phyloP scores from a whole-genome alignment of 2,113 vertebrate genomes.

The Nothobranchius furzeri region DNA sequence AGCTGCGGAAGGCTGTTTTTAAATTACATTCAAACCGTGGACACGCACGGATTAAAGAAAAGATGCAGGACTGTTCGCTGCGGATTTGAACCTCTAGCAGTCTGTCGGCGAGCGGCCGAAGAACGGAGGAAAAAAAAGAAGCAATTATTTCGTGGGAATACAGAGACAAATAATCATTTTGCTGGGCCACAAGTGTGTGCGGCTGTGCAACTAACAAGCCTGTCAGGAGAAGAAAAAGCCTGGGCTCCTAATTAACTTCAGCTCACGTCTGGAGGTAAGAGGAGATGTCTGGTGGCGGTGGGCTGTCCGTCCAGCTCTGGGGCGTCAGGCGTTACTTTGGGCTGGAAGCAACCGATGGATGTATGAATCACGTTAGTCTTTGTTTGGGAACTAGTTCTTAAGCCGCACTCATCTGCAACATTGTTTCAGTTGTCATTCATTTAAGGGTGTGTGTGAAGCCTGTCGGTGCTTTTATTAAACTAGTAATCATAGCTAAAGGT shows the following conservation, averaged over 20 bases:
- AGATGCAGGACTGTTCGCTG: conserved; percentile 5
- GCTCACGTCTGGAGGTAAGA: conserved; percentile 63
- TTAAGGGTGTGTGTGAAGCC: conserved; percentile 5
- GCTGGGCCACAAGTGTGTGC: conserved; percentile 33
- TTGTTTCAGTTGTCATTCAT: neutral
- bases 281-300: conserved; percentile 26
- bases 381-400: conserved; percentile 14
- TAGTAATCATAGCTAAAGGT: conserved; percentile 5
- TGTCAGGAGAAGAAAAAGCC: conserved; percentile 23
- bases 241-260: conserved; percentile 37
- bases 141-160: conserved; percentile 50
- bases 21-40: conserved; percentile 28
- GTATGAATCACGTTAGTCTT: conserved; percentile 10
- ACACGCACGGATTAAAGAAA: conserved; percentile 21
- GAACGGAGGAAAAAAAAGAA: conserved; percentile 13
- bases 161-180: conserved; percentile 53
- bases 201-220: conserved; percentile 28
- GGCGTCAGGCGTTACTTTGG: neutral
- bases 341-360: conserved; percentile 14
- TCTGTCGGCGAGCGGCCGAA: conserved; percentile 23
- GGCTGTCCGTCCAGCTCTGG: conserved; percentile 9
- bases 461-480: conserved; percentile 15
- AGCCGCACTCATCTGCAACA: conserved; percentile 14
- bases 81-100: conserved; percentile 27
- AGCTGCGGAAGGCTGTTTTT: conserved; percentile 35